These are phyloP conservation scores for Heliothis virescens DNA, from an alignment of 1,140 invertebrate genomes.

Conservation along the genomic window DNA sequence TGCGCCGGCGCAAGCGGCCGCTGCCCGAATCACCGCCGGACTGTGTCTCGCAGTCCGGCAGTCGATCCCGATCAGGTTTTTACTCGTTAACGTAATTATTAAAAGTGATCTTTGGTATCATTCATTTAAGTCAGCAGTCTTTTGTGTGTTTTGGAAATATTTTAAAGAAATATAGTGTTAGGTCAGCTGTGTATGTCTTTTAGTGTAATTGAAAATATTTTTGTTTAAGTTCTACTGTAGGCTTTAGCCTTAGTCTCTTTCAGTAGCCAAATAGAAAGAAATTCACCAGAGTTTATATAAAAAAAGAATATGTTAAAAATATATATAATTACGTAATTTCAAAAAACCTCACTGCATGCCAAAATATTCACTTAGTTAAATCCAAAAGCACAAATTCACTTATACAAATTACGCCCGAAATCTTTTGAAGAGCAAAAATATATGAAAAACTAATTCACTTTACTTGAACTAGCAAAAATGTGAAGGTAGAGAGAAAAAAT, in stretches of 20 bases:
- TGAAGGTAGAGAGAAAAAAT: too few relatives aligned
- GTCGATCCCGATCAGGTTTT: constrained; percentile 85
- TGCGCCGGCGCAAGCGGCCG: constrained; percentile 68
- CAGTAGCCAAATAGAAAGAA: background rate
- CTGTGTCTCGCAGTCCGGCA: constrained; percentile 75
- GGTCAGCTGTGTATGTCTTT: too few relatives aligned
- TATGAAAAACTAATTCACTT: too few relatives aligned
- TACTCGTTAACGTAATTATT: constrained; percentile 86
- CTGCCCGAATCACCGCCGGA: constrained; percentile 78
- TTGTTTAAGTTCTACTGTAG: background rate
- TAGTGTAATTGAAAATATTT: too few relatives aligned
- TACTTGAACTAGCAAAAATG: too few relatives aligned
- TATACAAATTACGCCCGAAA: background rate
- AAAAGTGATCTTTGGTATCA: constrained; percentile 73
- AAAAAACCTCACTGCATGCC: too few relatives aligned
- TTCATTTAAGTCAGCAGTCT: constrained; percentile 44
- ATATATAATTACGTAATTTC: too few relatives aligned
- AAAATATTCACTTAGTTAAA: too few relatives aligned
- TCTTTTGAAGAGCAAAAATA: background rate
- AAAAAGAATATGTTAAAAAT: too few relatives aligned
- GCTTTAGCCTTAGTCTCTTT: background rate
- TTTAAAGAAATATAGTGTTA: too few relatives aligned
- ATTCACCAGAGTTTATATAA: too few relatives aligned
- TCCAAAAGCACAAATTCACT: background rate
- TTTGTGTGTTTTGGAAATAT: background rate